These are phyloP conservation scores for Drosophila insularis DNA, from an alignment of 1,140 invertebrate genomes.

Conservation along the genomic window DNA sequence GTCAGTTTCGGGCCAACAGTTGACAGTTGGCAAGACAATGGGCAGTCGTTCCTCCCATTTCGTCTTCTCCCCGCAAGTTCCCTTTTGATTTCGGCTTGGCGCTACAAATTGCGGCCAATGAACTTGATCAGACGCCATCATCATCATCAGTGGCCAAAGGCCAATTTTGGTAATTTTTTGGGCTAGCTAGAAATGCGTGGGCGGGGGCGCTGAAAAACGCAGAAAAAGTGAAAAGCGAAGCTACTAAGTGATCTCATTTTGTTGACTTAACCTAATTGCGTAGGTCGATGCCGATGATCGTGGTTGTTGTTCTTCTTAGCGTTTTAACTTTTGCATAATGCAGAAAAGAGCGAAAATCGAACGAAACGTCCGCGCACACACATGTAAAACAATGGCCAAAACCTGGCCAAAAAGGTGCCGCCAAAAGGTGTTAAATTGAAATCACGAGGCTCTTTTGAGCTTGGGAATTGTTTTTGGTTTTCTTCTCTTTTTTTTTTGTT, in stretches of 20 bases:
- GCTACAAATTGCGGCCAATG: conserved; percentile 76
- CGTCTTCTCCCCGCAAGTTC: background rate
- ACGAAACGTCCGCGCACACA: conserved; percentile 29
- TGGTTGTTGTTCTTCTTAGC: background rate
- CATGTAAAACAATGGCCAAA: conserved; percentile 57
- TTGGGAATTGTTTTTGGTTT: conserved; percentile 70
- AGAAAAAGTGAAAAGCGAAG: conserved; percentile 68
- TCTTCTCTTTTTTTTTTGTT: background rate
- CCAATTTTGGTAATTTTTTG: conserved; percentile 73
- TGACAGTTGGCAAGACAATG: conserved; percentile 72
- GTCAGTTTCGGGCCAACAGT: conserved; percentile 42
- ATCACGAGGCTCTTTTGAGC: conserved; percentile 70
- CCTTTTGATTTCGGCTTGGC: conserved; percentile 49
- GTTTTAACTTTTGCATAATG: conserved; percentile 49
- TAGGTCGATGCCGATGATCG: conserved; percentile 29
- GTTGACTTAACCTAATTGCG: conserved; percentile 68
- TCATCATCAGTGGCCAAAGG: conserved; percentile 39
- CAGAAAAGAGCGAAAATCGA: background rate
- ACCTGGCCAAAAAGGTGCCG: conserved; percentile 64
- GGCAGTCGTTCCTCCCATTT: background rate
- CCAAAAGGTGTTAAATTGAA: conserved; percentile 82
- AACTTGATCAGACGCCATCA: conserved; percentile 39
- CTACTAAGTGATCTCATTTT: conserved; percentile 74
- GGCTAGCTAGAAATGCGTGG: conserved; percentile 26
- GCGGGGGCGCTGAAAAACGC: background rate